Conservation (phyloP, 2,888 invertebrate genomes). For the Melinopterus prodromus region DNA sequence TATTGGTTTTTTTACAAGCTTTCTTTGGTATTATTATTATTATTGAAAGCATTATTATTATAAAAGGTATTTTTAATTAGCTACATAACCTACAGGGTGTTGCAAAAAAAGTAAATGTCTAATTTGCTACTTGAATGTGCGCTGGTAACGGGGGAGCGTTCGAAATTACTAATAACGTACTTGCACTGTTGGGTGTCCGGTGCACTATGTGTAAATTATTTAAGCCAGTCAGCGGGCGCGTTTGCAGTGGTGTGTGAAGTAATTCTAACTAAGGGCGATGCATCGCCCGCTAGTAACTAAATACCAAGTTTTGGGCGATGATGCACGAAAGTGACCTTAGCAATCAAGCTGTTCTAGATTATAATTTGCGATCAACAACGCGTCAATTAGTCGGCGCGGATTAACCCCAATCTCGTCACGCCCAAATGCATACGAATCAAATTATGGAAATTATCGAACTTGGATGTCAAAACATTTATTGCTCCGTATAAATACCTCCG, state of each 20-base stretch:
- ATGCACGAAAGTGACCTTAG: background rate
- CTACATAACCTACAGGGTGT: too few species aligned
- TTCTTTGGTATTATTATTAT: too few species aligned
- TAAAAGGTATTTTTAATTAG: too few species aligned
- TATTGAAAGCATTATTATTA: too few species aligned
- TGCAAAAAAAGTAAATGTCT: too few species aligned
- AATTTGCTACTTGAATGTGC: too few species aligned
- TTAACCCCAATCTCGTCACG: background rate
- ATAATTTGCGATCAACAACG: background rate
- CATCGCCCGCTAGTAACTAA: background rate
- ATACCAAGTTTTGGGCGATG: background rate
- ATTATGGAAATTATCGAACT: background rate
- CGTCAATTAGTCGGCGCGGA: background rate
- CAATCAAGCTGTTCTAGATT: background rate
- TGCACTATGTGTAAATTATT: conserved; percentile 9
- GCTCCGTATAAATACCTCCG: background rate
- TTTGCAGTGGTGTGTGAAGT: background rate
- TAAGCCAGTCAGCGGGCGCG: background rate
- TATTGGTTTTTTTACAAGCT: too few species aligned
- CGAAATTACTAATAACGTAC: background rate
- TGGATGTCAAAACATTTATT: background rate
- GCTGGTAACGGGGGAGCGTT: background rate
- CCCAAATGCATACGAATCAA: background rate
- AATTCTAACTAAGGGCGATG: background rate
- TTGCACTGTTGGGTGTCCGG: background rate